Evolutionary conservation across 1,140 invertebrate species (phyloP).

Genomic region (Drosophila arawakana): DNA sequence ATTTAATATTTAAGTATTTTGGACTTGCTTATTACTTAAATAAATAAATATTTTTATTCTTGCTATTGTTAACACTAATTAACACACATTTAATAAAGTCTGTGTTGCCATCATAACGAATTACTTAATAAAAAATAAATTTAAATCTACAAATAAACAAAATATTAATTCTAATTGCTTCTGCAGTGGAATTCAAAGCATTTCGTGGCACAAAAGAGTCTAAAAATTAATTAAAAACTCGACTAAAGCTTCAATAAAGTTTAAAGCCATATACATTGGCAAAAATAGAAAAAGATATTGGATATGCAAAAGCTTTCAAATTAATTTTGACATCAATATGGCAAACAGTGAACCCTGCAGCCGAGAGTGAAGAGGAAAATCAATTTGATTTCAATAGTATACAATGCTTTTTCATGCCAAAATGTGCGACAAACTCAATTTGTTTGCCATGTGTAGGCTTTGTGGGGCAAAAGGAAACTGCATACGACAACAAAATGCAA

Average conservation of each 20-base stretch:
- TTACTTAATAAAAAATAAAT: no score
- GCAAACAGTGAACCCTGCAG: neutral
- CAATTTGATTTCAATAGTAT: constrained; percentile 39
- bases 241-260: no score
- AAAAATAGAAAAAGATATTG: constrained; percentile 8
- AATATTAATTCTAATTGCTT: no score
- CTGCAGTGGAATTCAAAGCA: no score
- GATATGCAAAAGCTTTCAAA: constrained; percentile 15
- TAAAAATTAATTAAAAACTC: neutral
- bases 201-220: neutral
- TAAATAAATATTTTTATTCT: neutral
- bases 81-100: no score
- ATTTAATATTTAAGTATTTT: no score
- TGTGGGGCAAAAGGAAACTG: constrained; percentile 5
- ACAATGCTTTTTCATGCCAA: constrained; percentile 51
- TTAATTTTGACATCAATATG: constrained; percentile 13
- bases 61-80: no score
- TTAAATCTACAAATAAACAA: no score
- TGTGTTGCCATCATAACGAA: no score
- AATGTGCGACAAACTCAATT: constrained; percentile 74
- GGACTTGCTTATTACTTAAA: no score
- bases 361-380: constrained; percentile 35
- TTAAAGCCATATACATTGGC: constrained; percentile 16
- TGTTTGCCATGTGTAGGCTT: constrained; percentile 40
- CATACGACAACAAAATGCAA: neutral